A percentile compares a stretch with the other conserved stretches of the same genome.
Conservation (phyloP, 2,797 vertebrate species). For the Dromococcyx pavoninus region DNA sequence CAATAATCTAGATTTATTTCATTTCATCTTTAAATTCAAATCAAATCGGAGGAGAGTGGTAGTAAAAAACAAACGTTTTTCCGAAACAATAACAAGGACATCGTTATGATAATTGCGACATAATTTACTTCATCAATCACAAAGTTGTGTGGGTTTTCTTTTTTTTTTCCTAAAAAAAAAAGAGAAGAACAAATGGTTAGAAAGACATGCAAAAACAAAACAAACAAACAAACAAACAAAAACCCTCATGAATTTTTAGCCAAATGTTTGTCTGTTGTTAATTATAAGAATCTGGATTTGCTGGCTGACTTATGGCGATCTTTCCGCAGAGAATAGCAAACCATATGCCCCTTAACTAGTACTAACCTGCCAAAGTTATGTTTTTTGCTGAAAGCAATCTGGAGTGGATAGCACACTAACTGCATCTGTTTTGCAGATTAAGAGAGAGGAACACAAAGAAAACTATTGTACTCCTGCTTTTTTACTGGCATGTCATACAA, state of each 20-base stretch:
- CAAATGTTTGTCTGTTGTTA: constrained; percentile 50
- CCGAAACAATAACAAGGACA: neutral
- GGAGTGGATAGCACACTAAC: neutral
- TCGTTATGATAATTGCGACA: constrained; percentile 15
- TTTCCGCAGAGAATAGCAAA: constrained; percentile 42
- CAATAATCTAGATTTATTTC: neutral
- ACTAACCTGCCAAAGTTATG: constrained; percentile 46
- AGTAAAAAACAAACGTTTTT: constrained; percentile 29
- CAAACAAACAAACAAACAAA: constrained; percentile 14
- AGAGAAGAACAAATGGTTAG: constrained; percentile 5
- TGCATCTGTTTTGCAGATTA: constrained; percentile 65
- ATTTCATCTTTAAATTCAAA: neutral
- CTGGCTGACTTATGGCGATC: constrained; percentile 48
- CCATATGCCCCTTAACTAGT: neutral
- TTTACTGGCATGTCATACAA: neutral
- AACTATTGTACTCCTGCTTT: neutral
- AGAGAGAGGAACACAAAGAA: constrained; percentile 31
- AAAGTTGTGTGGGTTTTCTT: neutral
- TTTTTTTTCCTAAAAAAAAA: neutral
- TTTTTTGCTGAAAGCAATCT: constrained; percentile 7
- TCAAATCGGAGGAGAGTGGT: neutral
- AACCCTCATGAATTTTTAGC: constrained; percentile 21
- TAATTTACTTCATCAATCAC: constrained; percentile 31
- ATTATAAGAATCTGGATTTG: constrained; percentile 40
- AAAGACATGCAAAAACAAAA: constrained; percentile 14